These are phyloP conservation scores for Enoplosus armatus DNA, from an alignment of 2,797 vertebrate species.

Conservation along the genomic window DNA sequence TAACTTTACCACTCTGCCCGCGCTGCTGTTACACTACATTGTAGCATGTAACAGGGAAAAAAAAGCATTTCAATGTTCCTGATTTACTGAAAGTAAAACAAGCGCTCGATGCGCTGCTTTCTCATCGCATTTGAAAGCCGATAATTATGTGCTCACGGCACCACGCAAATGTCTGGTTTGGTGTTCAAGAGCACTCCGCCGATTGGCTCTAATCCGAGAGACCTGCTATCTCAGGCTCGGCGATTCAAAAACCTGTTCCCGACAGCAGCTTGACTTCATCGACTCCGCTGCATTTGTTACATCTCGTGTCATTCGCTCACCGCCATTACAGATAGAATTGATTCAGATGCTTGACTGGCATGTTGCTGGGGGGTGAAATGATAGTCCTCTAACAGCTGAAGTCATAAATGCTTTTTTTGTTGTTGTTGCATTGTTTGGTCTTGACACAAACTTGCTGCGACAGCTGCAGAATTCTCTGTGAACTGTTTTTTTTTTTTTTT, in stretches of 20 bases:
- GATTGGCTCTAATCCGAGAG: too few relatives aligned
- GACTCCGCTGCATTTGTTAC: not conserved
- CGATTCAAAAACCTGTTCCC: not conserved
- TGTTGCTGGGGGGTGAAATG: not conserved
- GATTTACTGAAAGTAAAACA: too few relatives aligned
- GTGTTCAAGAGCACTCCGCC: not conserved
- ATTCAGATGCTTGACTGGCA: not conserved
- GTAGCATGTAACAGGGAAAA: too few relatives aligned
- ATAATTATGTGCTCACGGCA: not conserved
- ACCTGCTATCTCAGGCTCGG: not conserved
- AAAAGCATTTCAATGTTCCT: too few relatives aligned
- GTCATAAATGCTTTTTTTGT: not conserved
- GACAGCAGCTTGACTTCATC: not conserved
- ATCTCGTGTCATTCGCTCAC: not conserved
- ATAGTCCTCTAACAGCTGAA: not conserved
- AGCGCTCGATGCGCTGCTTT: too few relatives aligned
- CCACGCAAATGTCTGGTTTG: not conserved
- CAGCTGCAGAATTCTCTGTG: not conserved
- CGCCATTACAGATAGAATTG: not conserved
- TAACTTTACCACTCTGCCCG: too few relatives aligned
- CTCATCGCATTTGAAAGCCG: not conserved
- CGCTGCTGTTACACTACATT: too few relatives aligned
- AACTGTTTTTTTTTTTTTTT: too few relatives aligned
- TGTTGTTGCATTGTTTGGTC: not conserved
- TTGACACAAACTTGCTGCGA: constrained; percentile 20